Evolutionary conservation across 1,140 invertebrate genomes (phyloP), one percentile per base, ranked within the genome.

Genomic region (Tenebrio molitor): DNA sequence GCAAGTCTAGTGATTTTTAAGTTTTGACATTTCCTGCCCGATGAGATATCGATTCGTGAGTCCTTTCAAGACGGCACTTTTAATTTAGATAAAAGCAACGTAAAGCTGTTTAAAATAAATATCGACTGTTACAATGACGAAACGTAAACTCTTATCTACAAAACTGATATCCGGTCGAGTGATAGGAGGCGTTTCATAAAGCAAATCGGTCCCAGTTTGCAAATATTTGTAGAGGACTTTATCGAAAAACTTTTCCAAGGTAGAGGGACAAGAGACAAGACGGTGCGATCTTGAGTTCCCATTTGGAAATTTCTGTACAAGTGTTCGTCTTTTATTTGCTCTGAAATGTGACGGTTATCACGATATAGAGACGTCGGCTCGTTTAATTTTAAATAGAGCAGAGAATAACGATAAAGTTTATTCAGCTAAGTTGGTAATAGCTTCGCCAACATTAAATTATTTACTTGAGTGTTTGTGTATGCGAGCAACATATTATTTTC

Each of bases 181-280:
- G 62, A 41, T 65, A 41, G 62, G 17, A 19, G 33, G 29, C 39
- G 33, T 65, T 65, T 42, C 19, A 65, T 65, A 65, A 65, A 42
- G 62, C 62, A 65, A 65, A 65, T 65, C 62, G 62, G 19, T 39
- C 62, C 62, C 34, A 65, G 39, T 14, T 65, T 65, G 62, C 62
- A 65, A 65, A 65, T 65, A 65, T 65, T 65, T 65, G 62, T 21
- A 65, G 62, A 65, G 33, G 62, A 65, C 62, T 65, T 65, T 65
- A 65, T 65, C 62, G 62, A 65, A 65, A 65, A 65, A 65, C 33
- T 65, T 65, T 64, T 21, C 50, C 23, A 33, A 58, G 23, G 50
- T 58, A 29, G 6, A 10, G 19, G 23, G 23, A 58, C 50, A 58
- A 12, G 23, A 58, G 12, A 58, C 25, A 25, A 58, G 42, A 12